Conservation (phyloP, 2,113 vertebrate genomes). For the Antigone vipio region DNA sequence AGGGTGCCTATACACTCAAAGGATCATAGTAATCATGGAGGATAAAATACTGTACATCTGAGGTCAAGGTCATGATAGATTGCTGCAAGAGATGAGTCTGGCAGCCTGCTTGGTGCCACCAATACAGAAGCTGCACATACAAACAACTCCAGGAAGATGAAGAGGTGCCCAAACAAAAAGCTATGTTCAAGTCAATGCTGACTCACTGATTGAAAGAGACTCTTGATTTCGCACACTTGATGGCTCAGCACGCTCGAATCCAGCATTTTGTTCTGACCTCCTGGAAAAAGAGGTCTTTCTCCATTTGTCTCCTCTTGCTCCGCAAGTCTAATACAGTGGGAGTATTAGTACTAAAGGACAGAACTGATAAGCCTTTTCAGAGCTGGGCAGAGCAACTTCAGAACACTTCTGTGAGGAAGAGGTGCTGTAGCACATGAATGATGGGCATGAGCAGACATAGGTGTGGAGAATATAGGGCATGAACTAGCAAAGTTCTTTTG, state of each 20-base stretch:
- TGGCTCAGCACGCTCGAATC: background rate
- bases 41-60: background rate
- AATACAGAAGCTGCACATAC: background rate
- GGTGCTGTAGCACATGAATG: background rate
- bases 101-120: background rate
- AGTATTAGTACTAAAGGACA: background rate
- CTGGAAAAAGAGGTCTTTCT: background rate
- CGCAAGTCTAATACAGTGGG: background rate
- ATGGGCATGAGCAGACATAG: background rate
- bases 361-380: background rate
- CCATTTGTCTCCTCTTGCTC: background rate
- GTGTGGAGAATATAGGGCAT: rapidly evolving
- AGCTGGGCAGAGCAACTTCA: background rate
- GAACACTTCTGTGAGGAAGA: background rate
- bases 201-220: background rate
- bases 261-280: background rate
- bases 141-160: background rate
- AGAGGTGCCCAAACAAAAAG: background rate
- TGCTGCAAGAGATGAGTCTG: background rate
- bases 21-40: background rate
- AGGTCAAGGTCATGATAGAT: background rate
- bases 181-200: background rate
- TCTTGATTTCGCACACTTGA: background rate
- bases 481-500: background rate
- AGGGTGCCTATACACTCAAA: background rate